Percentiles rank a stretch among this genome's conserved stretches.
Conservation (phyloP, 2,797 vertebrate species). For the Hipposideros larvatus region DNA sequence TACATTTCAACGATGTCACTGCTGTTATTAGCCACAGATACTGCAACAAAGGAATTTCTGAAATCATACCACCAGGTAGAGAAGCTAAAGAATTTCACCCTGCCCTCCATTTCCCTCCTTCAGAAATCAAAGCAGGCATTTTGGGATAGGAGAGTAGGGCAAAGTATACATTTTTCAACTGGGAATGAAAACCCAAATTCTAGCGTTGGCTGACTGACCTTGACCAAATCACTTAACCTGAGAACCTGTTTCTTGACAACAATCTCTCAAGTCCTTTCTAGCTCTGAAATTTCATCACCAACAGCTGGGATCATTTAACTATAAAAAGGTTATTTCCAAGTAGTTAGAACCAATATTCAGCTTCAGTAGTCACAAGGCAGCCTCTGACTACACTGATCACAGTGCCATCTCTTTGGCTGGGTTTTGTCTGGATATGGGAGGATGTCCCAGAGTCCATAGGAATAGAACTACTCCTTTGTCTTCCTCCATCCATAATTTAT, state of each 20-base stretch:
- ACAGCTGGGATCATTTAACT: neutral
- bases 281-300: conserved; percentile 30
- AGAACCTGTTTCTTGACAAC: conserved; percentile 20
- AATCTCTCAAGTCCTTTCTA: neutral
- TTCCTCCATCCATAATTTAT: neutral
- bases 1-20: neutral
- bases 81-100: neutral
- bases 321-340: neutral
- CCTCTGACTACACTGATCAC: neutral
- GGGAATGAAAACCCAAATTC: neutral
- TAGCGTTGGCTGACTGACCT: conserved; percentile 4
- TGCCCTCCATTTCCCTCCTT: neutral
- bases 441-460: neutral
- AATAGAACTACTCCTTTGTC: neutral
- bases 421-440: neutral
- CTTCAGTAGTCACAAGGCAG: neutral
- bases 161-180: neutral
- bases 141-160: neutral
- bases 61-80: neutral
- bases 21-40: neutral
- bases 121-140: neutral
- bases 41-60: neutral
- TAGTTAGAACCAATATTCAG: neutral
- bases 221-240: neutral
- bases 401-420: neutral